Conservation (phyloP, 37 sponge, comb jelly and placozoan species). For the Spongilla lacustris region DNA sequence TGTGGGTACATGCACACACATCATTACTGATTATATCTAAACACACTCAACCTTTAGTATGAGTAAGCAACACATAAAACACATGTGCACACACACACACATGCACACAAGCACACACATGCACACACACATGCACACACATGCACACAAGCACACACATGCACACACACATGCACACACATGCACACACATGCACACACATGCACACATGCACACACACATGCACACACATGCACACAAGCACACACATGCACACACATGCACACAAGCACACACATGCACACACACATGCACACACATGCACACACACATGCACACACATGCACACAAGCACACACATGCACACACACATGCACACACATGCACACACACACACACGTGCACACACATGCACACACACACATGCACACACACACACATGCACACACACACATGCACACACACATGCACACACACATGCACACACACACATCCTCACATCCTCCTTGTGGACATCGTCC, state of each 20-base stretch:
- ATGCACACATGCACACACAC: no score
- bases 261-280: no score
- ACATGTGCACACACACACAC: no score
- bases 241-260: no score
- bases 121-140: conserved; percentile 3
- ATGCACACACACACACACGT: not conserved
- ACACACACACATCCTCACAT: conserved; percentile 38
- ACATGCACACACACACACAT: not conserved
- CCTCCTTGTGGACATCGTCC: conserved; percentile 45
- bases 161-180: conserved; percentile 22
- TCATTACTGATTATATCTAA: no score
- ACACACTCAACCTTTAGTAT: no score
- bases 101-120: not conserved
- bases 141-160: not conserved
- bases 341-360: not conserved
- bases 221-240: no score
- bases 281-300: no score
- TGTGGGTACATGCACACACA: no score
- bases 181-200: not conserved
- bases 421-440: conserved; percentile 10
- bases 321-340: not conserved
- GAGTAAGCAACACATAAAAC: no score
- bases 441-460: not conserved
- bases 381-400: not conserved
- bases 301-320: not conserved